A percentile compares a stretch with the other conserved stretches of the same genome.
These are phyloP conservation scores for Bos indicus DNA, from an alignment of 2,113 vertebrate species.

Conservation along the genomic window DNA sequence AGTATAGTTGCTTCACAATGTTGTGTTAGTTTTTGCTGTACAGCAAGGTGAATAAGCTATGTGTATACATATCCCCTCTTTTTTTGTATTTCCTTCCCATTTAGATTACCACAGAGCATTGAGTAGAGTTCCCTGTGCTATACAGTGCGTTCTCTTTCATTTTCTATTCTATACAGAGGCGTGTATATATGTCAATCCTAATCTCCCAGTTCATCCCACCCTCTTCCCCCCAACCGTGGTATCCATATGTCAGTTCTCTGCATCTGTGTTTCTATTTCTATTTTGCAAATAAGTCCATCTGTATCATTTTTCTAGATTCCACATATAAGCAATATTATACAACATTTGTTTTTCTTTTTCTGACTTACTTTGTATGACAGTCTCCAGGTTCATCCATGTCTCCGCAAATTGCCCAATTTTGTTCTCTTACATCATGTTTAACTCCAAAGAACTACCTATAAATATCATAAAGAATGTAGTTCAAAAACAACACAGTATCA, in stretches of 20 bases:
- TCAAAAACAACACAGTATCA: neutral
- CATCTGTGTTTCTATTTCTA: neutral
- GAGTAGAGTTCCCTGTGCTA: neutral
- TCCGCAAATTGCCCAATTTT: neutral
- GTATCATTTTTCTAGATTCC: neutral
- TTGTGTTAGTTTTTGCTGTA: neutral
- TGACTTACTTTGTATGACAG: neutral
- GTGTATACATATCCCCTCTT: neutral
- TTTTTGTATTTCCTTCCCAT: neutral
- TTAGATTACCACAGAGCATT: neutral
- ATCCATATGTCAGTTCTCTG: neutral
- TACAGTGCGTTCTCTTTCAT: neutral
- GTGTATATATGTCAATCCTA: neutral
- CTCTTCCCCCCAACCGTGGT: neutral
- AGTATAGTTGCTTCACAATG: neutral
- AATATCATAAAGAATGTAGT: neutral
- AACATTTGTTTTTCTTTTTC: neutral
- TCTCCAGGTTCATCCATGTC: neutral
- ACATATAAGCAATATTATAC: neutral
- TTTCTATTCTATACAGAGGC: neutral
- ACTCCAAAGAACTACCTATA: neutral
- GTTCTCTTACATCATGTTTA: neutral
- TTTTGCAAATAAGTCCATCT: neutral
- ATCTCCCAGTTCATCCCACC: neutral
- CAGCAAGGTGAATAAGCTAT: neutral